A percentile compares a stretch with the other conserved stretches of the same genome.
These are phyloP conservation scores for Reinhardtius hippoglossoides DNA, from an alignment of 2,113 vertebrate genomes.

Conservation along the genomic window DNA sequence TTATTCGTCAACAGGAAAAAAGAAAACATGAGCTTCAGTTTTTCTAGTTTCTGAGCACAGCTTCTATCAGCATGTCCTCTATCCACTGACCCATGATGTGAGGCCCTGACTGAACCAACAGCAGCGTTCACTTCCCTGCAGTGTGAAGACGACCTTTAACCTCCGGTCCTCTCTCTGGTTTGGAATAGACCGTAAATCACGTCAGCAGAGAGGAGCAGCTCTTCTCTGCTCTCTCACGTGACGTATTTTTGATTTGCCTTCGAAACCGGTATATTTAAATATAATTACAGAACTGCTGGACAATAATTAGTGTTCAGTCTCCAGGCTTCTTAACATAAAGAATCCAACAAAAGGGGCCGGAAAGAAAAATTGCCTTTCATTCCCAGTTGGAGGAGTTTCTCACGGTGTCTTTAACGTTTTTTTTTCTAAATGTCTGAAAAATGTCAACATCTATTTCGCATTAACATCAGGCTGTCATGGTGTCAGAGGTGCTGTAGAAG, in stretches of 20 bases:
- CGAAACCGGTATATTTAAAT: neutral
- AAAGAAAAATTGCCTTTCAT: neutral
- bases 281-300: neutral
- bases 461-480: conserved; percentile 32
- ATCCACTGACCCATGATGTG: conserved; percentile 48
- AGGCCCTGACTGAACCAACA: conserved; percentile 41
- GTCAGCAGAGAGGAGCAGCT: neutral
- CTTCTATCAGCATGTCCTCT: conserved; percentile 27
- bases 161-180: conserved; percentile 12
- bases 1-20: conserved; percentile 11
- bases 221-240: neutral
- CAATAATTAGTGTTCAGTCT: neutral
- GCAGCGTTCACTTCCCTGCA: conserved; percentile 25
- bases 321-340: neutral
- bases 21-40: neutral
- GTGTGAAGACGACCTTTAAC: conserved; percentile 55
- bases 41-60: conserved; percentile 35
- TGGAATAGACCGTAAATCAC: conserved; percentile 25
- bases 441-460: conserved; percentile 14
- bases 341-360: neutral
- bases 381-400: neutral
- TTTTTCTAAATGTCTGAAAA: neutral
- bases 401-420: neutral
- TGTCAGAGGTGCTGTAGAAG: conserved; percentile 1
- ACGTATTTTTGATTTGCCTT: neutral